phyloP scores from a whole-genome alignment of 1,140 invertebrate species.

The Centruroides sculpturatus region DNA sequence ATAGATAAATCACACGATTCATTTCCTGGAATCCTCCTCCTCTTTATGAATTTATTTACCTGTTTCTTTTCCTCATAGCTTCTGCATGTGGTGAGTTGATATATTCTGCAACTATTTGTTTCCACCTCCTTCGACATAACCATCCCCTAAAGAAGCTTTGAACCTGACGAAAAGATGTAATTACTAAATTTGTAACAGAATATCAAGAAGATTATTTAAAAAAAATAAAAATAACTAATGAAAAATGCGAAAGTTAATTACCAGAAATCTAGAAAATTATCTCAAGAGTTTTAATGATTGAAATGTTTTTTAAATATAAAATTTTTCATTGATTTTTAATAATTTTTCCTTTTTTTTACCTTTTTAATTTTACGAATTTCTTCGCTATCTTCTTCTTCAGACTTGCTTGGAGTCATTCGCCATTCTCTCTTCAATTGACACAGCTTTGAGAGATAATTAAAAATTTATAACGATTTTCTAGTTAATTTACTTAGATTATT shows the following conservation, averaged over 20 bases:
- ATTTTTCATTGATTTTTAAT: no score
- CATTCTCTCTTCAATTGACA: conserved; percentile 66
- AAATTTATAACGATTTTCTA: no score
- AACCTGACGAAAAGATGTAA: conserved; percentile 30
- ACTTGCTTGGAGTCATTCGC: conserved; percentile 31
- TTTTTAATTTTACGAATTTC: conserved; percentile 73
- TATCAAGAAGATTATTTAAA: no score
- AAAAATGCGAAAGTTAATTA: no score
- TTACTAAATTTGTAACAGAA: no score
- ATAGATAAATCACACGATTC: not conserved
- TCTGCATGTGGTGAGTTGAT: conserved; percentile 89
- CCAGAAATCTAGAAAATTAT: no score
- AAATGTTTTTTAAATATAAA: no score
- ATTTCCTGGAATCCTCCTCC: not conserved
- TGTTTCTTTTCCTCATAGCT: conserved; percentile 85
- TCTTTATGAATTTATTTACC: conserved; percentile 25
- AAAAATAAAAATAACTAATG: no score
- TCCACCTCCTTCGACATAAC: conserved; percentile 84
- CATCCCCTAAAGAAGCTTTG: conserved; percentile 89
- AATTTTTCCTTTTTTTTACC: conserved; percentile 26
- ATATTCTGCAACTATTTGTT: conserved; percentile 89
- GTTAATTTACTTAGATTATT: no score
- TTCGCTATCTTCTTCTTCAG: conserved; percentile 50
- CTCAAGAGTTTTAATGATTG: no score
- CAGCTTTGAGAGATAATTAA: conserved; percentile 37